phyloP scores from a whole-genome alignment of 2,797 vertebrate species.

The Huso huso region DNA sequence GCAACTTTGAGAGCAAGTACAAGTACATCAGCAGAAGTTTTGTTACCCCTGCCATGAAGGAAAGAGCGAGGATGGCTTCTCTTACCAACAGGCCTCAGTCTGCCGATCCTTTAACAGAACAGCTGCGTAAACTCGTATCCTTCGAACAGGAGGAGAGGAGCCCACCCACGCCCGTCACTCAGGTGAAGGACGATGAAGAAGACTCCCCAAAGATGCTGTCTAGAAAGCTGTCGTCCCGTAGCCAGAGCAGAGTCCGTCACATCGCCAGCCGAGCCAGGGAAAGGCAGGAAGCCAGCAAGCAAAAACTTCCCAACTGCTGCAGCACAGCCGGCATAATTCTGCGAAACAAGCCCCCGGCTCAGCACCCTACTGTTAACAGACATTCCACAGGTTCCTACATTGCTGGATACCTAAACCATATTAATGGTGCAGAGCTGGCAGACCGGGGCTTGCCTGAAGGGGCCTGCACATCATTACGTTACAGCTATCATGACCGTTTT shows the following conservation, averaged over 20 bases:
- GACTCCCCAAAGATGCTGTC: conserved; percentile 70
- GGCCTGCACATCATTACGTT: conserved; percentile 60
- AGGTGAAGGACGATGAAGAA: conserved; percentile 18
- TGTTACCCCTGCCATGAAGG: conserved; percentile 65
- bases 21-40: conserved; percentile 91
- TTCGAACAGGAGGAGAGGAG: conserved; percentile 69
- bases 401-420: conserved; percentile 69
- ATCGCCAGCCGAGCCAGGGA: conserved; percentile 90
- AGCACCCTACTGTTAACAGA: conserved; percentile 61
- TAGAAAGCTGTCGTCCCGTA: conserved; percentile 84
- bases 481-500: conserved; percentile 51
- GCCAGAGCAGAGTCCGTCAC: conserved; percentile 91
- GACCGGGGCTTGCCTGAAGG: conserved; percentile 82
- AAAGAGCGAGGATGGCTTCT: conserved; percentile 45
- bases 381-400: conserved; percentile 96
- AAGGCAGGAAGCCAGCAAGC: conserved; percentile 77
- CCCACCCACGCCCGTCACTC: conserved; percentile 14
- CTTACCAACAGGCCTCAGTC: conserved; percentile 46
- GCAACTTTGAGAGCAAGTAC: conserved; percentile 95
- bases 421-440: conserved; percentile 40
- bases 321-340: conserved; percentile 61
- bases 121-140: conserved; percentile 79
- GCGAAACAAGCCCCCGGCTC: conserved; percentile 57
- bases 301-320: conserved; percentile 31
- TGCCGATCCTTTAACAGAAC: conserved; percentile 78